Percentiles rank a stretch among this genome's conserved stretches.
phyloP scores from a whole-genome alignment of 2,113 vertebrate genomes.

The Neomonachus schauinslandi region DNA sequence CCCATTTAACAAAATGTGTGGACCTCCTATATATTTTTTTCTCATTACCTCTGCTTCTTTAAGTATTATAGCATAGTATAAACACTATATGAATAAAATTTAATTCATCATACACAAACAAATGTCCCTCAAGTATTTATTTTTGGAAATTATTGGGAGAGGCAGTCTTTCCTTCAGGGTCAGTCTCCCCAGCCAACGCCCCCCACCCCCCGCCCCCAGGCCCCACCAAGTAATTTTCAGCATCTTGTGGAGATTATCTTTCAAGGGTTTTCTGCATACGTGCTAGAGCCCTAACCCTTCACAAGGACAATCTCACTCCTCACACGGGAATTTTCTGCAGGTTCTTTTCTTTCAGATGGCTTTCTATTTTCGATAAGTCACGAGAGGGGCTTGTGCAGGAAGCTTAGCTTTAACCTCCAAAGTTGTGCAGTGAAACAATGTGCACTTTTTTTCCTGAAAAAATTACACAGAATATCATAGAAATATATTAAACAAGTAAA shows the following conservation, averaged over 20 bases:
- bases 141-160: neutral
- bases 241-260: neutral
- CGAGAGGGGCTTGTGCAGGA: neutral
- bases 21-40: neutral
- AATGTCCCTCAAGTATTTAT: neutral
- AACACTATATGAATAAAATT: neutral
- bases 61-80: neutral
- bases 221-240: neutral
- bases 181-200: neutral
- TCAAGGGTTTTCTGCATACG: neutral
- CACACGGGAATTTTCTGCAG: neutral
- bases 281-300: neutral
- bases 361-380: conserved; percentile 35
- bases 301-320: conserved; percentile 15
- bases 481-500: neutral
- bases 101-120: neutral
- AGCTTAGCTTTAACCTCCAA: conserved; percentile 25
- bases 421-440: neutral
- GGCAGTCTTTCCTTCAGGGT: neutral
- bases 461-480: neutral
- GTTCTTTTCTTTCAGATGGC: neutral
- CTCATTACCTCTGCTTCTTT: neutral
- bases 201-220: neutral
- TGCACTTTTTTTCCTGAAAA: neutral
- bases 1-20: neutral